Base-by-base conservation (phyloP, 2,797 vertebrate species). In the Furcifer pardalis region DNA sequence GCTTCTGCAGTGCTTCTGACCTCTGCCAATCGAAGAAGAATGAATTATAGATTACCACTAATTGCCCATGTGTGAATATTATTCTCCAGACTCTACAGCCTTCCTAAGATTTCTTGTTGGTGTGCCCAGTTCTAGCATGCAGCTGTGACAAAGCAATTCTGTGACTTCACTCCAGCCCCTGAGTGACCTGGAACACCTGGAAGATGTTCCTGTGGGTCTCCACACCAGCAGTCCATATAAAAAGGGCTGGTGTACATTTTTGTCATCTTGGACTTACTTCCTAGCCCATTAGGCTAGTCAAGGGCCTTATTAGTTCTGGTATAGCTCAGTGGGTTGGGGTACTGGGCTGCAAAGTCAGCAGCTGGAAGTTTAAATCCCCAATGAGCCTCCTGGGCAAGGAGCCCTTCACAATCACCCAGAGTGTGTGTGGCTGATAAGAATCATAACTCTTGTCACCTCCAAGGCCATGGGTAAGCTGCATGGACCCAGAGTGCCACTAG, bases 41-140 rank as follows among this genome's bases (percentile, higher is more conserved):
- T 88, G 87, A 88, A 88, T 88, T 85, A 88, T 84, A 82, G 75
- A 88, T 85, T 59, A 85, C 79, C 15, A 21, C 79, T 88, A 88
- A 88, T 88, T 85, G 79, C 75, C 49, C 17, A 27, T 73, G 87
- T 88, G 80, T 85, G 83, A 84, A 82, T 21, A 23, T 74, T 60
- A 10, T 25, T 82, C 83, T 63, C 60, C 60, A 35, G 66, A 69
- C 35, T 25, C 62, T 9, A 59, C 52, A 15, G 46, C 40, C 40
- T 86, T 81, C 40, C 59, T 69, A 44, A 30, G 37, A 79, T 27
- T 44, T 19, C 65, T 86, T 27, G 10, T 21, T 59, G 62, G 59
- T 76, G 77, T 72, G 76, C 1, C 6, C 46, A 44, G 15, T 59
- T 35, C 32, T 21, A 75, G 52, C 37, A 59, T 7, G 25, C 66